Evolutionary conservation across 2,797 vertebrate genomes (phyloP), one percentile per base, ranked within the genome.

Genomic region (Myotis pilosus): DNA sequence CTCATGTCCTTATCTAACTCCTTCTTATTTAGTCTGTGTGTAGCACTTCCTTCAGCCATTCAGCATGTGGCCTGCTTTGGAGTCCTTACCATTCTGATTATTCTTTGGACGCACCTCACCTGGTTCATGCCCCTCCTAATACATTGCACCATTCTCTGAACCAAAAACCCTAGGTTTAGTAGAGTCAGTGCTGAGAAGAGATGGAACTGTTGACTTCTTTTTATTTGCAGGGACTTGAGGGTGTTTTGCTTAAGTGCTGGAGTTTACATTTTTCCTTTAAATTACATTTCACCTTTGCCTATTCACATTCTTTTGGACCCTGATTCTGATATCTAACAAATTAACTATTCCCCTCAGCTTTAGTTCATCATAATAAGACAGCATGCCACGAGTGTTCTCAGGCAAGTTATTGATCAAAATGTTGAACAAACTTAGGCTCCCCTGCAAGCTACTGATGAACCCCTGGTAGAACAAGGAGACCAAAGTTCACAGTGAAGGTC

Each of bases 251-350:
- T 84, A 62, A 80, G 36, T 72, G 30, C 36, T 33, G 44, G 38
- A 79, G 82, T 87, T 82, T 94, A 64, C 13, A 55, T 96, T 90
- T 92, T 15, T 25, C 23, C 33, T 30, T 96, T 90, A 80, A 79
- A 81, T 95, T 87, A 80, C 84, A 85, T 81, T 68, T 87, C 3
- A 22, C 33, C 76, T 68, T 64, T 94, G n/a, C 57, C n/a, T 7
- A 2, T 69, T 91, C 4, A 20, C 25, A 75, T 82, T 20, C n/a
- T 88, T 95, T 85, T 60, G 57, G 68, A 79, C 20, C 6, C 12
- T 53, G 30, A 47, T 91, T 89, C 60, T 20, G 36, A 33, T 82
- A 75, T 8, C 78, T 74, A 78, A 69, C 49, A 71, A 66, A 82
- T 83, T 68, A 80, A n/a, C 25, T 69, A 23, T 76, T 93, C 49